Base-by-base conservation (phyloP, 2,113 vertebrate genomes). In the Cephalopterus ornatus region DNA sequence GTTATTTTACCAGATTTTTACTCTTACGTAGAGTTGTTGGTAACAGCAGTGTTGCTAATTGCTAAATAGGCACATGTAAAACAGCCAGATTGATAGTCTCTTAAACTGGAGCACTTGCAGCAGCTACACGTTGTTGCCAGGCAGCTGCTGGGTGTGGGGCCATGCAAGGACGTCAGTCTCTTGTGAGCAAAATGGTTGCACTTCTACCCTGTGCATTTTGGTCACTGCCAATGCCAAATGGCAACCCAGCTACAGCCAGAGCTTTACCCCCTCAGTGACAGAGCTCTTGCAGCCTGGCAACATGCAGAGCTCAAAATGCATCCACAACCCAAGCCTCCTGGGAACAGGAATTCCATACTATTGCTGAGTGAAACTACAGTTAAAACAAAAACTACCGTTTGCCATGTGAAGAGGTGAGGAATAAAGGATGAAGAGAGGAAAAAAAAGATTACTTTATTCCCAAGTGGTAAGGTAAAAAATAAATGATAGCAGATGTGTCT, bases 291-390 rank as follows among this genome's bases (percentile, higher is more conserved):
- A 59, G 42, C 33, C 47, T 8, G 21, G 58, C 1, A 2, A 28
- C 22, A 23, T 0, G 8, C 24, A 41, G 21, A 42, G 11, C 24
- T 80, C 0, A 1, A 75, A 41, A 11, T 1, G 2, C 35, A 55
- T 14, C 33, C 3, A 0, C 42, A 76, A 10, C 14, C 41, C 39
- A 71, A 65, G 39, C 21, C 49, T n/a, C 2, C 1, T 0, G 0
- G 49, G 30, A 83, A 37, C 8, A 41, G 46, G 6, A 35, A 5
- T 72, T 79, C 62, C 28, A 56, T 18, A 26, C 19, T 32, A 24
- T 10, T 4, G 1, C 13, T 37, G 42, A 68, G 73, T 33, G 32
- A 79, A 85, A 16, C 14, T 11, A 5, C 1, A 1, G 13, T 28
- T 63, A 9, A 53, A 67, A 85, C 23, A 37, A 55, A 77, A 55